Conservation (phyloP, 2,113 vertebrate genomes). For the Leuciscus idus region DNA sequence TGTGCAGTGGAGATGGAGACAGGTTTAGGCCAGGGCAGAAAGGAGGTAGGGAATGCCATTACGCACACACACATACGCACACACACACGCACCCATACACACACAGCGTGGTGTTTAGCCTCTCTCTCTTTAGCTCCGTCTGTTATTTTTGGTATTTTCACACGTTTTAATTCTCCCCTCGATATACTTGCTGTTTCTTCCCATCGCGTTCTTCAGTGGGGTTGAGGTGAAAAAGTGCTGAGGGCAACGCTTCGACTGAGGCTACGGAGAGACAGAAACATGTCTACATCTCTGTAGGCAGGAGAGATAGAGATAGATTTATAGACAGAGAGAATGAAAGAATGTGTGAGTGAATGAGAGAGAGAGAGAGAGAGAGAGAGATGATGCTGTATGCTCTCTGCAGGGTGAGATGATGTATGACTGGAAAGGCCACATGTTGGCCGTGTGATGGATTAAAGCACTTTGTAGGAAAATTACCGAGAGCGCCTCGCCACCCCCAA, state of each 20-base stretch:
- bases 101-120: not conserved
- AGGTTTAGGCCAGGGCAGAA: conserved; percentile 16
- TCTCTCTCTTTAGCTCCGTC: conserved; percentile 2
- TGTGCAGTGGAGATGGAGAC: conserved; percentile 2
- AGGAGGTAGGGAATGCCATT: not conserved
- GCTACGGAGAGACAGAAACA: conserved; percentile 17
- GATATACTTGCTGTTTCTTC: conserved; percentile 17
- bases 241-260: conserved; percentile 11
- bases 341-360: conserved; percentile 16
- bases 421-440: conserved; percentile 97
- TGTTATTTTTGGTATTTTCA: conserved; percentile 12
- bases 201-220: not conserved
- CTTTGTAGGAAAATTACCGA: conserved; percentile 99
- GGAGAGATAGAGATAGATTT: conserved; percentile 29
- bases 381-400: conserved; percentile 65
- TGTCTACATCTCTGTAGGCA: conserved; percentile 40
- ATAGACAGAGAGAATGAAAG: conserved; percentile 37
- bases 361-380: conserved; percentile 58
- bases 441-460: conserved; percentile 99
- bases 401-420: conserved; percentile 97
- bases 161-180: conserved; percentile 6
- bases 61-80: not conserved
- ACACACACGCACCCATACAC: not conserved
- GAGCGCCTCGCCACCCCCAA: conserved; percentile 94
- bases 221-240: conserved; percentile 27